Evolutionary conservation across 1,140 invertebrate genomes (phyloP), one percentile per base, ranked within the genome.

Genomic region (Tetraneura akinire): DNA sequence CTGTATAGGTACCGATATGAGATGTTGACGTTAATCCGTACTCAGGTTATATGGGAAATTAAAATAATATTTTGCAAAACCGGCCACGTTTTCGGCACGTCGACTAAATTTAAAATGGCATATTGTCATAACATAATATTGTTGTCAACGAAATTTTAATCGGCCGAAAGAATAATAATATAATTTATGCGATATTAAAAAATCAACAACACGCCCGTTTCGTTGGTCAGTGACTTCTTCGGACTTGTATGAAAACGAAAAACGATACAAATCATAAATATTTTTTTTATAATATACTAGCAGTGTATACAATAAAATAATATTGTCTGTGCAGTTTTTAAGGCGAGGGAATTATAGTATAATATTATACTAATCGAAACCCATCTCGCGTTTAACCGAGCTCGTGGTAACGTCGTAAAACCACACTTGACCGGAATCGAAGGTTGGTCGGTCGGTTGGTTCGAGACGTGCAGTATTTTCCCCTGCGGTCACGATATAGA

Each of bases 171-270:
- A n/a, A 23, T 57, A 57, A 16, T 60, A 60, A 60, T 57, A 60
- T 26, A 57, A 3, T 57, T 11, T 55, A 21, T 23, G 21, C 8
- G 26, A 62, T 62, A 13, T 14, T 66, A 14, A 42, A 64, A n/a
- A 66, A 66, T 18, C 62, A 18, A 66, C 62, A 21, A 42, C 62
- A 21, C 62, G 5, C 62, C 32, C n/a, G 32, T 66, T 66, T 66
- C 18, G 21, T 32, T 66, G 62, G 62, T 66, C 62, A 66, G 62
- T 66, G 62, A 66, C 62, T 66, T 21, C 62, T 66, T 21, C 32
- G 32, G n/a, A 47, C 32, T 37, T 37, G 62, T 21, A 21, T 42
- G 21, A 42, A 66, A 66, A 21, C 32, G 62, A 42, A 66, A 66
- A 66, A n/a, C 62, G 62, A 66, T 66, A 66, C 11, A 42, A 32